Percentiles rank a stretch among this genome's conserved stretches.
phyloP scores from a whole-genome alignment of 2,113 vertebrate genomes.

The Myrmecophaga tridactyla region DNA sequence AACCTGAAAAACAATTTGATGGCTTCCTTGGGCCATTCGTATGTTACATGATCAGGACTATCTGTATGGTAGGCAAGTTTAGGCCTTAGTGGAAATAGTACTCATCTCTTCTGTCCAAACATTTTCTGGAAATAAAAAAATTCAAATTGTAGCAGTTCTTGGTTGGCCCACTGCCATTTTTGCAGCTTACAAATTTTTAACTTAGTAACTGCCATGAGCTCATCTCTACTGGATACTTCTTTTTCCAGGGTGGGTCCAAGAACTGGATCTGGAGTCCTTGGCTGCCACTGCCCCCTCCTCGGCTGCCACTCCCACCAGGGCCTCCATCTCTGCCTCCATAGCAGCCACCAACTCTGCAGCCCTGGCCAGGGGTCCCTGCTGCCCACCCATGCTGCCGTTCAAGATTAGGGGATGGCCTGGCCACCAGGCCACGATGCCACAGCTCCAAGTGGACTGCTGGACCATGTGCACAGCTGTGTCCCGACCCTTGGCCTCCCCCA shows the following conservation, averaged over 20 bases:
- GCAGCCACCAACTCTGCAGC: too few relatives aligned
- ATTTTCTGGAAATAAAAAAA: slow-evolving; percentile 86
- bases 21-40: slow-evolving; percentile 99
- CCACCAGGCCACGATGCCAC: too few relatives aligned
- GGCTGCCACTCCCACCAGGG: too few relatives aligned
- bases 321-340: too few relatives aligned
- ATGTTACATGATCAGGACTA: slow-evolving; percentile 91
- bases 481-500: too few relatives aligned
- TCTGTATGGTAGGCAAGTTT: slow-evolving; percentile 86
- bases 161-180: slow-evolving; percentile 73
- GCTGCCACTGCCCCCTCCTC: too few relatives aligned
- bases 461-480: too few relatives aligned
- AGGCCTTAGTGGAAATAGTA: slow-evolving; percentile 87
- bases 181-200: slow-evolving; percentile 78
- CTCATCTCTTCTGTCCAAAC: slow-evolving; percentile 91
- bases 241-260: slow-evolving; percentile 79
- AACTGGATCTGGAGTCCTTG: slow-evolving; percentile 77
- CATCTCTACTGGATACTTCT: slow-evolving; percentile 79
- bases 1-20: slow-evolving; percentile 99
- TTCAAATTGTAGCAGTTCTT: slow-evolving; percentile 76
- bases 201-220: slow-evolving; percentile 80
- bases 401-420: too few relatives aligned
- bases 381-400: too few relatives aligned
- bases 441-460: too few relatives aligned
- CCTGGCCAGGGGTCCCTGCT: too few relatives aligned